These are phyloP conservation scores for Epizoanthus rinbou DNA, from an alignment of 92 coral and sea anemone species.

Conservation along the genomic window DNA sequence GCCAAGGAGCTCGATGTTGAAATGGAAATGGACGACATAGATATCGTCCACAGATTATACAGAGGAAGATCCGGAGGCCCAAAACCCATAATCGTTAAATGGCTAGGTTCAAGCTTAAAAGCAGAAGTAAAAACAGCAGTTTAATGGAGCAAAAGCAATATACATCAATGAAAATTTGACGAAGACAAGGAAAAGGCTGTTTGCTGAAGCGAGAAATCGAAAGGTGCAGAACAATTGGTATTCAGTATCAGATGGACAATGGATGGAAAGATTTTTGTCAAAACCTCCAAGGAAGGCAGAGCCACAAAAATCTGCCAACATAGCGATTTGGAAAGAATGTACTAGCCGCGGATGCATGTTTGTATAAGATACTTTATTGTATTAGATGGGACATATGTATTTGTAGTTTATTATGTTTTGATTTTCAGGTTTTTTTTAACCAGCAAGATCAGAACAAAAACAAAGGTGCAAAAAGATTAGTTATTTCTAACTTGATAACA, in stretches of 20 bases:
- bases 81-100: constrained; percentile 32
- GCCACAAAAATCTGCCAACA: neutral
- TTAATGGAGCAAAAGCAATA: constrained; percentile 28
- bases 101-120: constrained; percentile 40
- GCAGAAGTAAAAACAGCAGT: constrained; percentile 11
- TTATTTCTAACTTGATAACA: no score
- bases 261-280: constrained; percentile 40
- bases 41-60: neutral
- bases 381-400: no score
- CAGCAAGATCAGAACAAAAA: no score
- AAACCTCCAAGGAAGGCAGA: constrained; percentile 20
- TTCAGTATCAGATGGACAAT: constrained; percentile 24
- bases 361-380: no score
- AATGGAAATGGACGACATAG: neutral
- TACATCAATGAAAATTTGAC: constrained; percentile 47
- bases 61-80: neutral
- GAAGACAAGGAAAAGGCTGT: constrained; percentile 15
- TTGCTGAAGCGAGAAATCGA: constrained; percentile 29
- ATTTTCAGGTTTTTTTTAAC: no score
- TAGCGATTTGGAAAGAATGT: constrained; percentile 5
- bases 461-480: no score
- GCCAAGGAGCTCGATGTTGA: neutral
- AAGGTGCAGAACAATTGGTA: constrained; percentile 36
- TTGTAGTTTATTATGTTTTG: no score
- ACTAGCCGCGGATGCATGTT: neutral